phyloP scores from a whole-genome alignment of 2,888 invertebrate species.

The Leucophenga maculata region DNA sequence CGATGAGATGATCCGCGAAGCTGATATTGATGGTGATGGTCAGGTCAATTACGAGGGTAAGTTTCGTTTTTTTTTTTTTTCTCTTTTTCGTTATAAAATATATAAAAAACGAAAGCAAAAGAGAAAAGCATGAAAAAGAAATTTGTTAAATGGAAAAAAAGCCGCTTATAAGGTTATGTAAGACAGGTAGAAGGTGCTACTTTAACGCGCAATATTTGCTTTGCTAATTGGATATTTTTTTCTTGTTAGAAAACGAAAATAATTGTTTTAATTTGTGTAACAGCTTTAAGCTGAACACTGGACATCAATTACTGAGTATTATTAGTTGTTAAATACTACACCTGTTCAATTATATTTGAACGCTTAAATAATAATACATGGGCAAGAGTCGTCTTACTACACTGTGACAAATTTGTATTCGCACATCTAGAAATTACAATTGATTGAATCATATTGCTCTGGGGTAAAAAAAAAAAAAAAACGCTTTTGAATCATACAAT shows the following conservation, averaged over 20 bases:
- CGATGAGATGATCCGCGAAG: slow-evolving; percentile 99
- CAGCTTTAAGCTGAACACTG: too few species aligned
- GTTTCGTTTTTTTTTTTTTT: slow-evolving; percentile 25
- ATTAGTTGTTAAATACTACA: too few species aligned
- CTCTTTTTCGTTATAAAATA: background rate
- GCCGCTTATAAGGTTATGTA: too few species aligned
- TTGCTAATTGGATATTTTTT: too few species aligned
- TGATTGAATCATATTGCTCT: slow-evolving; percentile 16
- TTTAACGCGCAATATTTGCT: too few species aligned
- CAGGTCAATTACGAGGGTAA: slow-evolving; percentile 80
- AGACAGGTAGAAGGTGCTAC: too few species aligned
- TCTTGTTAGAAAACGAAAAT: too few species aligned
- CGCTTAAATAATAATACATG: slow-evolving; percentile 22
- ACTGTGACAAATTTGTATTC: slow-evolving; percentile 37
- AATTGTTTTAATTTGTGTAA: too few species aligned
- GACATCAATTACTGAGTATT: too few species aligned
- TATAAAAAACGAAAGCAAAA: background rate
- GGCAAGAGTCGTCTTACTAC: too few species aligned
- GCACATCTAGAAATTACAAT: slow-evolving; percentile 3
- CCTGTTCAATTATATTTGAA: slow-evolving; percentile 15
- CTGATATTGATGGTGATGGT: slow-evolving; percentile 98
- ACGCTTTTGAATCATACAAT: slow-evolving; percentile 16
- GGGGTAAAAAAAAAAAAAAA: background rate
- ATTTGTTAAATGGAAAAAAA: too few species aligned
- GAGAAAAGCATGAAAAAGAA: background rate